A percentile compares a stretch with the other conserved stretches of the same genome.
Conservation (phyloP, 2,888 invertebrate species). For the Auanema freiburgensis region DNA sequence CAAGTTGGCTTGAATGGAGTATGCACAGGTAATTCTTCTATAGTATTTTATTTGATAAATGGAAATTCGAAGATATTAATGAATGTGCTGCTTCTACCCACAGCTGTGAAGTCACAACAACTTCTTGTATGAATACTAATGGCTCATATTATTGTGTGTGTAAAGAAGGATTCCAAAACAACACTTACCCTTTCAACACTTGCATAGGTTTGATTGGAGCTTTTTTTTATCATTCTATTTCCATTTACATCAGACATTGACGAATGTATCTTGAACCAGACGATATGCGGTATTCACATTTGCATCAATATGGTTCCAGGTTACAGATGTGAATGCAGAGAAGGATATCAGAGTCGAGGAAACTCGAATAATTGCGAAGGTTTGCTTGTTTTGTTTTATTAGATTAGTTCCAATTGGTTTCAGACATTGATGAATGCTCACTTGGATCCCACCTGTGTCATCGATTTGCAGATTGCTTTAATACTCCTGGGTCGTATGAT, state of each 20-base stretch:
- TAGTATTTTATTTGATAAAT: background rate
- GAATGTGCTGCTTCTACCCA: constrained; percentile 6
- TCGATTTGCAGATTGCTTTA: constrained; percentile 5
- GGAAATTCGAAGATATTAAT: constrained; percentile 8
- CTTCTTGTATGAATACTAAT: constrained; percentile 11
- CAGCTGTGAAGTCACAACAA: constrained; percentile 7
- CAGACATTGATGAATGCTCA: constrained; percentile 17
- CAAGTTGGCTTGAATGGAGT: constrained; percentile 16
- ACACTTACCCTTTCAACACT: constrained; percentile 7
- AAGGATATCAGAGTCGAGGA: background rate
- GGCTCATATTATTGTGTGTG: constrained; percentile 14
- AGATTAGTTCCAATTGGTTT: background rate
- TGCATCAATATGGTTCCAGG: constrained; percentile 8
- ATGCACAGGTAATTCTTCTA: constrained; percentile 8
- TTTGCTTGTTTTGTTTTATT: background rate
- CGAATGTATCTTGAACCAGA: constrained; percentile 6
- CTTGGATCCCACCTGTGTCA: constrained; percentile 1
- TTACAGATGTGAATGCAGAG: constrained; percentile 9
- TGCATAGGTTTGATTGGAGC: constrained; percentile 8
- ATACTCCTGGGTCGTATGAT: constrained; percentile 9
- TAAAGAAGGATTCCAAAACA: constrained; percentile 15
- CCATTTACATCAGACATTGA: constrained; percentile 4
- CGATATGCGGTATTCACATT: constrained; percentile 8
- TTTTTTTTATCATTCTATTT: background rate
- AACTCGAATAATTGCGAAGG: constrained; percentile 2